Evolutionary conservation across 2,113 vertebrate genomes (phyloP), one percentile per base, ranked within the genome.

Genomic region (Nibea albiflora): DNA sequence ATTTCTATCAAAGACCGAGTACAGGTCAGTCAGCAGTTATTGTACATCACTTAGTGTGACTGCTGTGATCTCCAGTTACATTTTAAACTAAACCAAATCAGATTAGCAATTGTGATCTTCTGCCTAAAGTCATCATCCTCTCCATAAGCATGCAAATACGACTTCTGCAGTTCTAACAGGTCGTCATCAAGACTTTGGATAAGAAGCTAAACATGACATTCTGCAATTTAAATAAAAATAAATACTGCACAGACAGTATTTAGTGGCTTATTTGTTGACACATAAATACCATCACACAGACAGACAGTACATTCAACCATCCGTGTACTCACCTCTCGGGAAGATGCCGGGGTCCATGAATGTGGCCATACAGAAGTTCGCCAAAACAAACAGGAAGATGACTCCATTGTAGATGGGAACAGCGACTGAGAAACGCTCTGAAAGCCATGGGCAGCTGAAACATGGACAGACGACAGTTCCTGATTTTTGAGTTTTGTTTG

Each of bases 341-440:
- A 99, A 99, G 92, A 99, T 97, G 73, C 98, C 98, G 0, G 98
- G 98, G 92, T 99, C 98, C 98, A 99, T 99, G 93, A 99, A 99
- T 4, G 98, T 99, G 93, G 98, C 98, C 98, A 99, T 99, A 76
- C 97, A 98, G 94, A 99, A 98, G 94, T 99, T 99, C 83, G 98
- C 97, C 95, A 99, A 88, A 74, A 99, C 98, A 24, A 98, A 99
- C 72, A 99, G 94, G 93, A 99, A 98, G 92, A 99, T 95, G 76
- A 98, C 80, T 0, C 96, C 97, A 96, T 98, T 99, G 95, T 99
- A 99, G 92, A 96, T 92, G 0, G 97, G 98, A 76, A 99, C 96
- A 31, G 95, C 86, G 0, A 98, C 96, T 1, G 98, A 99, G 90
- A 99, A 92, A 28, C 92, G 92, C 87, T 98, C 95, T 28, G 97